These are phyloP conservation scores for Acanthosoma haemorrhoidale DNA, from an alignment of 2,888 invertebrate genomes.

Conservation along the genomic window DNA sequence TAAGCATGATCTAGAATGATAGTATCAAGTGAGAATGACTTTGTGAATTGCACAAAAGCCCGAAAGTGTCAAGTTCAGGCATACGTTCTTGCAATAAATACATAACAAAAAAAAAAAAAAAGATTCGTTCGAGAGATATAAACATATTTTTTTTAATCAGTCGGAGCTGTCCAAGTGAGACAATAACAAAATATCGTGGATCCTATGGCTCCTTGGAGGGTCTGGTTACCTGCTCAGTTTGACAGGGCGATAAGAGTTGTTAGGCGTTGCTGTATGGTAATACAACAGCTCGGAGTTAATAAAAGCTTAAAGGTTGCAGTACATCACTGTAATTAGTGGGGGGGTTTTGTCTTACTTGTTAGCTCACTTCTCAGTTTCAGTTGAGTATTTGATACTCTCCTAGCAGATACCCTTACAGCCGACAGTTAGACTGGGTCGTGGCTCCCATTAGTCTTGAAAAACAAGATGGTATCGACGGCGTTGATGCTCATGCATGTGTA, in stretches of 20 bases:
- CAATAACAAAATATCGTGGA: background rate
- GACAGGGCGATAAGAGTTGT: background rate
- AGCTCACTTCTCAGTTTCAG: conserved; percentile 5
- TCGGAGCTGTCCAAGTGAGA: background rate
- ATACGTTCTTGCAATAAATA: too few relatives aligned
- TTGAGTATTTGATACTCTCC: background rate
- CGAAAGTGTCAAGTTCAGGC: too few relatives aligned
- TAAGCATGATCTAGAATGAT: too few relatives aligned
- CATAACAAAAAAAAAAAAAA: too few relatives aligned
- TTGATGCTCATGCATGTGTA: too few relatives aligned
- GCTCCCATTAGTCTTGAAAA: conserved; percentile 2
- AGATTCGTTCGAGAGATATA: too few relatives aligned
- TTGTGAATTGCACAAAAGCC: too few relatives aligned
- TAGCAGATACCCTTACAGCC: background rate
- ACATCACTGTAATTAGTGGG: conserved; percentile 8
- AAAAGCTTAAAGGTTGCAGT: conserved; percentile 11
- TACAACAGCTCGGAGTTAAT: too few relatives aligned
- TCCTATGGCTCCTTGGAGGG: background rate
- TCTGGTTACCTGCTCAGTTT: background rate
- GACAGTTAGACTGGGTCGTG: background rate
- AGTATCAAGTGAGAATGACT: too few relatives aligned
- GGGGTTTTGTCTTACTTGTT: conserved; percentile 14
- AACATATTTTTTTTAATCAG: too few relatives aligned
- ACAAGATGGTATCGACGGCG: background rate
- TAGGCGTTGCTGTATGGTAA: background rate